Evolutionary conservation across 2,797 vertebrate species (phyloP), one percentile per base, ranked within the genome.

Genomic region (Saxicola maurus): DNA sequence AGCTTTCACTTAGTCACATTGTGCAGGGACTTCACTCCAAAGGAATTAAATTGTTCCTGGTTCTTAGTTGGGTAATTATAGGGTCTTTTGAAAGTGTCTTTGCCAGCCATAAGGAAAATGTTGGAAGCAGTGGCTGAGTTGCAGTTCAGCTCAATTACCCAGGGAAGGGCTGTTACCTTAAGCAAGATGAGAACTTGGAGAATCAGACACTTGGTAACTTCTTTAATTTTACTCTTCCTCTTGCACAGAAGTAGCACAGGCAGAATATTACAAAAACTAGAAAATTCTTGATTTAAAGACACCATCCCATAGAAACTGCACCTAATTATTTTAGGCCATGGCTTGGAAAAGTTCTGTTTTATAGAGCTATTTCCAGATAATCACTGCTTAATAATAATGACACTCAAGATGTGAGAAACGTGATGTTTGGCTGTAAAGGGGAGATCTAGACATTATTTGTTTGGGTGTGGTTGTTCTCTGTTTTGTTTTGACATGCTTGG

Each of bases 71-170:
- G 51, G 45, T n/a, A 14, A 18, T 0, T 35, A 7, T 15, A 4
- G 42, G 53, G 37, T 38, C 35, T 43, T 49, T n/a, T 43, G 16
- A 5, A 56, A 52, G 23, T 15, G 11, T 53, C 8, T 74, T 38
- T 90, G 18, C 21, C 10, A n/a, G 10, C 21, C 9, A 1, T 1
- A 4, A 4, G 52, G 56, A 21, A 38, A 52, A 7, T 13, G 16
- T 9, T 51, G 21, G 31, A 77, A 51, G 46, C 15, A 37, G 40
- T 3, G 57, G 16, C 18, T 48, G 45, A 68, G 48, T 13, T 82
- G 24, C 4, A 24, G 0, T 10, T 69, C 11, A n/a, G 20, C 4
- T 56, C 19, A 10, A 27, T 37, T 0, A 2, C 1, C 4, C 9
- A 24, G 40, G 20, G 28, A 53, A 66, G 20, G 49, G 37, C 38